Evolutionary conservation across 1,140 invertebrate genomes (phyloP), one percentile per base, ranked within the genome.

Genomic region (Orussus abietinus): DNA sequence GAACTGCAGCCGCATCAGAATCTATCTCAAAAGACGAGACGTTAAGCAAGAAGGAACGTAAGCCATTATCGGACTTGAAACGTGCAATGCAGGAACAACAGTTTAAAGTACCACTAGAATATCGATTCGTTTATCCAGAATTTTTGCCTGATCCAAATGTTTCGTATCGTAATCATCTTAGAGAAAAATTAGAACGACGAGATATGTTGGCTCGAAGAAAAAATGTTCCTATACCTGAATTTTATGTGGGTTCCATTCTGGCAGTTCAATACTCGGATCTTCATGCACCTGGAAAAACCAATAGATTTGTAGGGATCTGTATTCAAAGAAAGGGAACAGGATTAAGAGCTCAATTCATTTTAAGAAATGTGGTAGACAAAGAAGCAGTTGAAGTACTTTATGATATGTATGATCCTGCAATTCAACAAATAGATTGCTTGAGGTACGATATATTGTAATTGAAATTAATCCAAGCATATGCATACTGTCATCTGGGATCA

Each of bases 261-360:
- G 88, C 92, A 31, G 92, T 99, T 1, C 90, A 86, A n/a, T 82
- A 86, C 40, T 84, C 92, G 1, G 95, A 98, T 73, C 78, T 75
- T 26, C 88, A 96, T 78, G 81, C 91, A 21, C 82, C 86, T 10
- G 85, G 82, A 22, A 97, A 97, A 74, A 74, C 74, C 1, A 93
- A 83, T 59, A 78, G 82, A 61, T 99, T 99, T 79, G 85, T 99
- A 38, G 96, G 97, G 3, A 96, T 99, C 58, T 99, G 96, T 60
- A 98, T 98, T 56, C 73, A 90, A 42, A 74, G 93, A 53, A 77
- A 77, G 42, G 84, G 84, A 2, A 77, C 78, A 66, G 96, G 95
- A 1, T 75, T 98, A 1, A 75, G 84, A 48, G 81, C 92, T 34
- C 77, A 77, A 26, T 97, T 98, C 61, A 86, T 84, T 19, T 66